These are phyloP conservation scores for Gymnoscopelus microlampas DNA, from an alignment of 2,797 vertebrate species.

Conservation along the genomic window DNA sequence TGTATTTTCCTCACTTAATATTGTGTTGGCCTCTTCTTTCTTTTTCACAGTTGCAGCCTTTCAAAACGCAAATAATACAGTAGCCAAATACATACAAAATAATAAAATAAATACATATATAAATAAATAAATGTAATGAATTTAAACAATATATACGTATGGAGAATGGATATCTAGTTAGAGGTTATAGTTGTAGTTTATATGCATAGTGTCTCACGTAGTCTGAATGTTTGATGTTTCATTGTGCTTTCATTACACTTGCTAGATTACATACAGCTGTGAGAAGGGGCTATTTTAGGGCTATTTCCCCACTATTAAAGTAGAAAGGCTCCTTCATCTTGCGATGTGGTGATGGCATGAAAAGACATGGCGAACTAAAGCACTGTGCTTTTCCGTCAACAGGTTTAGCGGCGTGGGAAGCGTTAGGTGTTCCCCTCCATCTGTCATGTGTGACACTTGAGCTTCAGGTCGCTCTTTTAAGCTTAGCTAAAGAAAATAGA, in stretches of 20 bases:
- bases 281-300: conserved; percentile 62
- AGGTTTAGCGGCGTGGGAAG: conserved; percentile 59
- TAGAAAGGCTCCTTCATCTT: conserved; percentile 44
- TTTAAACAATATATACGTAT: too few relatives aligned
- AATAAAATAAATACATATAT: too few relatives aligned
- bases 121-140: too few relatives aligned
- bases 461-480: conserved; percentile 6
- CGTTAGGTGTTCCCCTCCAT: conserved; percentile 50
- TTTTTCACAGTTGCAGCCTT: too few relatives aligned
- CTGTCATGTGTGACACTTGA: conserved; percentile 36
- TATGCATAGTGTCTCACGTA: conserved; percentile 17
- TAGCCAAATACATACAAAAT: too few relatives aligned
- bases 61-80: too few relatives aligned
- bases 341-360: conserved; percentile 67
- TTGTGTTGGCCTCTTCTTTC: too few relatives aligned
- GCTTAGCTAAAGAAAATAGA: conserved; percentile 6
- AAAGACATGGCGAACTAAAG: conserved; percentile 48
- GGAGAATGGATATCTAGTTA: neutral
- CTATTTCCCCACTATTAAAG: conserved; percentile 68
- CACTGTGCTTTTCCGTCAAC: conserved; percentile 59
- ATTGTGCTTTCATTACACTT: conserved; percentile 49
- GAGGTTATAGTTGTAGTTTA: conserved; percentile 38
- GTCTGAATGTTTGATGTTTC: conserved; percentile 64
- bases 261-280: conserved; percentile 71
- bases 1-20: too few relatives aligned